A percentile compares a stretch with the other conserved stretches of the same genome.
These are phyloP conservation scores for Melanotaenia trifasciata DNA, from an alignment of 2,797 vertebrate species.

Conservation along the genomic window DNA sequence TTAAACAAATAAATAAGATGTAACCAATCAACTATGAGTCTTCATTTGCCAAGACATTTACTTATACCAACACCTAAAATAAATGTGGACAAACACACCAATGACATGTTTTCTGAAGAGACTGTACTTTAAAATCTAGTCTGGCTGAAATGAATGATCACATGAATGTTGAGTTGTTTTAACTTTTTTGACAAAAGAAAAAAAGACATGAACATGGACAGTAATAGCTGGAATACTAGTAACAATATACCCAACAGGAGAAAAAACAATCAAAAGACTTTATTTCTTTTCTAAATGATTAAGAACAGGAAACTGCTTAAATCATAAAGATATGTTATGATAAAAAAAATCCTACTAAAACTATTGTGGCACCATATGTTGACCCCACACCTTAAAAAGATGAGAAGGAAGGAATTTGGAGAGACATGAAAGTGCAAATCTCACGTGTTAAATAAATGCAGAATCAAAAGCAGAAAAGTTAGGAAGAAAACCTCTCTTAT, in stretches of 20 bases:
- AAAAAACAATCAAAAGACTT: too few relatives aligned
- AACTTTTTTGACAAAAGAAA: not conserved
- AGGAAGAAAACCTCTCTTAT: constrained; percentile 42
- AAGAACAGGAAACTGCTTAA: not conserved
- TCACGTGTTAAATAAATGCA: constrained; percentile 12
- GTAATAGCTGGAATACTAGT: not conserved
- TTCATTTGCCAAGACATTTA: too few relatives aligned
- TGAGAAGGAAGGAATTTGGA: not conserved
- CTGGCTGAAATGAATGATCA: not conserved
- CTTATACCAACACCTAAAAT: too few relatives aligned
- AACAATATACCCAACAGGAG: too few relatives aligned
- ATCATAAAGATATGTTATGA: too few relatives aligned
- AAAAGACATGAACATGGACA: not conserved
- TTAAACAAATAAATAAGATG: too few relatives aligned
- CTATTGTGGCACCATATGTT: not conserved
- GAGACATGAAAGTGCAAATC: not conserved
- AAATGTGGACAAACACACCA: not conserved
- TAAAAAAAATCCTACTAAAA: too few relatives aligned
- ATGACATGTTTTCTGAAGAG: not conserved
- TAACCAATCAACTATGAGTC: too few relatives aligned
- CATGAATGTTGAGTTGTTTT: not conserved
- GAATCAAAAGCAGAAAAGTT: constrained; percentile 12
- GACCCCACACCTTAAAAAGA: not conserved
- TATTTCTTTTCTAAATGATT: not conserved
- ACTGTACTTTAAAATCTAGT: too few relatives aligned